Conservation (phyloP, 2,888 invertebrate species). For the Agrypnus murinus region DNA sequence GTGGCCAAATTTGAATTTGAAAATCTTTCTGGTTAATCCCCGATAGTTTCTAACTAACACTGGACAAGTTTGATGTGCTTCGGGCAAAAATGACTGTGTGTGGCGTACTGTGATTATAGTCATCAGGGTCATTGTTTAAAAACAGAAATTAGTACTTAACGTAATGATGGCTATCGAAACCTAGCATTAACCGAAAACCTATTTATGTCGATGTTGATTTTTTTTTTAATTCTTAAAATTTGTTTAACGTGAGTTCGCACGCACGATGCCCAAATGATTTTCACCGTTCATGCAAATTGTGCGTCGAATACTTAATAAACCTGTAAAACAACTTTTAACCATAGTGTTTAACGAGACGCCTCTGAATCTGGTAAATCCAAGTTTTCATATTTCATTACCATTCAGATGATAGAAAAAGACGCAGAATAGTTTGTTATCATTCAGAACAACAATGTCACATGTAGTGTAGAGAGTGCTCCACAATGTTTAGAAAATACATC, state of each 20-base stretch:
- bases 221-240: neutral
- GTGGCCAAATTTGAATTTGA: conserved; percentile 19
- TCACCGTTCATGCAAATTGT: conserved; percentile 17
- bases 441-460: conserved; percentile 50
- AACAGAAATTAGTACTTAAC: conserved; percentile 20
- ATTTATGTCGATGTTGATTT: neutral
- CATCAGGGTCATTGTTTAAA: conserved; percentile 19
- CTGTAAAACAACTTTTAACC: conserved; percentile 38
- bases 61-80: conserved; percentile 24
- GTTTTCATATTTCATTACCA: conserved; percentile 48
- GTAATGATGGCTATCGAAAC: conserved; percentile 9
- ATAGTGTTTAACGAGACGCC: conserved; percentile 44
- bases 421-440: conserved; percentile 52
- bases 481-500: conserved; percentile 12
- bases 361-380: conserved; percentile 47
- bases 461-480: conserved; percentile 33
- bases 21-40: conserved; percentile 25
- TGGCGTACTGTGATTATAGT: conserved; percentile 22
- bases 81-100: conserved; percentile 13
- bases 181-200: conserved; percentile 13
- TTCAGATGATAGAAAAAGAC: conserved; percentile 56
- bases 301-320: conserved; percentile 34
- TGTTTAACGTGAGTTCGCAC: neutral
- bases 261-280: conserved; percentile 3
- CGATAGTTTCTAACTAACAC: conserved; percentile 5